Base-by-base conservation (phyloP, 2,797 vertebrate genomes). In the Notolabrus celidotus region DNA sequence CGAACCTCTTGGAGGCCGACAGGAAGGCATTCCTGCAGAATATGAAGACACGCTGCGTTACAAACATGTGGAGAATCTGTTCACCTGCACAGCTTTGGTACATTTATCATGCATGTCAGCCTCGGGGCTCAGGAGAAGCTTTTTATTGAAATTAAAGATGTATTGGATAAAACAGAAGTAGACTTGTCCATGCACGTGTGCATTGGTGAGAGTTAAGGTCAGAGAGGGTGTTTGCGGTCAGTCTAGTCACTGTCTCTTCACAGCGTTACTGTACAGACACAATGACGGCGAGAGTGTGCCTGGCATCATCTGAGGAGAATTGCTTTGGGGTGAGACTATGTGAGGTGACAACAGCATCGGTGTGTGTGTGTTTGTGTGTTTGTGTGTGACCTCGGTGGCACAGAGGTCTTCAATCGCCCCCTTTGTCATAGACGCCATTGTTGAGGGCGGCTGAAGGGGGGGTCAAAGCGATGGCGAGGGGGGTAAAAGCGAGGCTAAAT, bases 1-100 rank as follows among this genome's bases (percentile, higher is more conserved):
- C 88, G 71, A 95, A 95, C 29, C 72, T 82, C 84, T 94, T 94
- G 50, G 94, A 93, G 10, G 92, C 85, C 0, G 92, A 76, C 68
- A 93, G 79, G 82, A 86, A 94, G 47, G 86, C 92, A 63, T 63
- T 92, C 82, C 94, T 95, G 81, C 22, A 56, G 71, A 29, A 77
- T 16, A 77, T 5, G 1, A 55, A 25, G 54, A 65, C 27, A 45
- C 12, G 46, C 7, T 29, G 22, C 9, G 10, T 36, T 3, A 15
- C 8, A 42, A 54, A 15, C 33, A 7, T 14, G 16, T 27, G 39
- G 59, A 1, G 16, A 1, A 25, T 10, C 38, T 47, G 54, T 7
- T 14, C 1, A 12, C 19, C 31, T 54, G 11, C 36, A 50, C 17
- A 33, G 34, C 5, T 53, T 12, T 41, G 51, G 20, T 7, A 6